A percentile compares a stretch with the other conserved stretches of the same genome.
These are phyloP conservation scores for Acromyrmex echinatior DNA, from an alignment of 1,140 invertebrate genomes.

Conservation along the genomic window DNA sequence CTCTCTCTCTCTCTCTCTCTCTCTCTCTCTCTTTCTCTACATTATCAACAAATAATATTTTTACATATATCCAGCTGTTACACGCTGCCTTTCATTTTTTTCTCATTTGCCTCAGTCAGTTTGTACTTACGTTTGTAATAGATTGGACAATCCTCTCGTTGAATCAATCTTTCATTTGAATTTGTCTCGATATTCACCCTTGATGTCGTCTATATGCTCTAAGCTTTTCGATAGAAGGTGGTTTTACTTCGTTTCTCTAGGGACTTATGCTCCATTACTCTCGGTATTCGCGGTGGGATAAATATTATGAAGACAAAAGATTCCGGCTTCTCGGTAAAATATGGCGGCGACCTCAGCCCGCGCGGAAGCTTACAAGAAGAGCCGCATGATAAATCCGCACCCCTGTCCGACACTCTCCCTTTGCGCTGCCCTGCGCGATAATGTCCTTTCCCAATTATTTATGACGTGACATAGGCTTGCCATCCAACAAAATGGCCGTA, in stretches of 20 bases:
- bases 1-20: too few species aligned
- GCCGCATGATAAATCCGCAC: slow-evolving; percentile 77
- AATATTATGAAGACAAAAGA: slow-evolving; percentile 85
- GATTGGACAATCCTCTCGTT: slow-evolving; percentile 50
- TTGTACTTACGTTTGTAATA: slow-evolving; percentile 41
- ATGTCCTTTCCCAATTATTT: slow-evolving; percentile 80
- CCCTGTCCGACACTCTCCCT: slow-evolving; percentile 71
- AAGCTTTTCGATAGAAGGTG: slow-evolving; percentile 47
- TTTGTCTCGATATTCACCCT: slow-evolving; percentile 70
- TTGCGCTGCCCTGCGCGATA: slow-evolving; percentile 76
- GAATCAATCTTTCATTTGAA: slow-evolving; percentile 61
- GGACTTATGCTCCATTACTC: slow-evolving; percentile 75
- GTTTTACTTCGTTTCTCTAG: slow-evolving; percentile 74
- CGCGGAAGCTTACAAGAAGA: slow-evolving; percentile 54
- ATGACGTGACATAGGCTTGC: slow-evolving; percentile 63
- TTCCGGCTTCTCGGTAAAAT: slow-evolving; percentile 79
- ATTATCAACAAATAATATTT: slow-evolving; percentile 30
- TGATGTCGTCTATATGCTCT: slow-evolving; percentile 47
- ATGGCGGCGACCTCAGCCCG: slow-evolving; percentile 63
- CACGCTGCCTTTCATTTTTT: background rate
- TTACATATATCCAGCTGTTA: background rate
- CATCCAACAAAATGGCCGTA: slow-evolving; percentile 59
- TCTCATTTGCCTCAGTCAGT: background rate
- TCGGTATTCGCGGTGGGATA: slow-evolving; percentile 76
- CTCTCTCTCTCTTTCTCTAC: too few species aligned